Base-by-base conservation (phyloP, 2,113 vertebrate species). In the Neodon shergylaensis region DNA sequence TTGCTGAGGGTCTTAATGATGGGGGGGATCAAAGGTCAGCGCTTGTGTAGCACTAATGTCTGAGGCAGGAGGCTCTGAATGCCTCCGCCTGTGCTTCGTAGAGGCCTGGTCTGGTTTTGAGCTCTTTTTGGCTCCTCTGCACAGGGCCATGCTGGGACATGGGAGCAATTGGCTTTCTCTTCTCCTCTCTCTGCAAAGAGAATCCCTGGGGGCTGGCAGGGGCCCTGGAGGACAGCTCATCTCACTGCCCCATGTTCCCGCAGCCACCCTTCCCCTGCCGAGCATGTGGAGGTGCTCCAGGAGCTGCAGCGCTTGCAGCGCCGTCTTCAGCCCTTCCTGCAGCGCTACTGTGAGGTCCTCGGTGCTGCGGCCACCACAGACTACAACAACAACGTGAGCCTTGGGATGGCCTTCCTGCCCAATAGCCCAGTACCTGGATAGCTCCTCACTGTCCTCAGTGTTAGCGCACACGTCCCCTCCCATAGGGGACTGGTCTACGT, bases 241-340 rank as follows among this genome's bases (percentile, higher is more conserved):
- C 76, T 97, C 42, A 94, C 12, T 61, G 81, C 12, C 19, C n/a
- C 68, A 49, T 12, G 87, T 79, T 5, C 79, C 81, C 16, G 21
- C 97, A 99, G 99, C 96, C 99, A 99, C 73, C 99, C 99, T 4
- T 99, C 99, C 68, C 99, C 99, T 0, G 97, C 97, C 0, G 99
- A 99, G 96, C 98, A 99, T 12, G 98, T 99, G 0, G 99, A 99
- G 96, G 99, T 99, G 94, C 97, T 99, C 78, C 99, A 99, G 84
- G 99, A 99, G 95, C 98, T 99, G 6, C 98, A 99, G 42, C 95
- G 99, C 68, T 98, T 99, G 61, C 99, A 99, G 96, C 98, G 99
- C 95, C 97, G 99, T 72, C 99, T 99, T 52, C 99, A 99, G 95
- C 99, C 99, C 12, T 99, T 99, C 96, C 98, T 99, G 92, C 99